These are phyloP conservation scores for Blera fallax DNA, from an alignment of 2,888 invertebrate genomes.

Conservation along the genomic window DNA sequence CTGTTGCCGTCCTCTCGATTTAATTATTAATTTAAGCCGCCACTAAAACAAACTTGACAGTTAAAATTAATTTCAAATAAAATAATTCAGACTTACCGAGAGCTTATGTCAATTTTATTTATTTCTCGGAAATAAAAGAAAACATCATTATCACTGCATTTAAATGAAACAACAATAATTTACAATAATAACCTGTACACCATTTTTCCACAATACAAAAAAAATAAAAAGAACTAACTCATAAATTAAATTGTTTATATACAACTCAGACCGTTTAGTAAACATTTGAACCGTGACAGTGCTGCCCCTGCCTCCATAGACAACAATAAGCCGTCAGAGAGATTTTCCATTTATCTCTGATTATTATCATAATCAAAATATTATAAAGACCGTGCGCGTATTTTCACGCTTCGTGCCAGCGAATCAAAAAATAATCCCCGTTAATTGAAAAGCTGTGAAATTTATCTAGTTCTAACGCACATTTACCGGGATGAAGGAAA, in stretches of 20 bases:
- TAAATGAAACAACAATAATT: constrained; percentile 15
- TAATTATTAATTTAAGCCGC: background rate
- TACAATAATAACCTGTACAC: constrained; percentile 3
- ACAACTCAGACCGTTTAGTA: constrained; percentile 40
- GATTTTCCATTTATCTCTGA: constrained; percentile 43
- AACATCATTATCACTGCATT: constrained; percentile 24
- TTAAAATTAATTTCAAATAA: background rate
- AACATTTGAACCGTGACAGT: constrained; percentile 52
- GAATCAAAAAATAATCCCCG: constrained; percentile 62
- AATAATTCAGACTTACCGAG: constrained; percentile 16
- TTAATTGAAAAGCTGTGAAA: constrained; percentile 69
- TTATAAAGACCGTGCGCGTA: constrained; percentile 56
- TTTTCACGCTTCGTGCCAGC: constrained; percentile 68
- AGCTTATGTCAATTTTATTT: constrained; percentile 21
- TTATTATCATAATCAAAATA: constrained; percentile 58
- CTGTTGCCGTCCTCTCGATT: too few species aligned
- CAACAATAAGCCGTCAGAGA: constrained; percentile 7
- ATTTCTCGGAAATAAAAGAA: constrained; percentile 16
- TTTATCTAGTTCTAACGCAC: constrained; percentile 56
- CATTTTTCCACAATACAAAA: background rate
- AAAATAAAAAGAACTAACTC: background rate
- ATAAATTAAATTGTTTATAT: constrained; percentile 42
- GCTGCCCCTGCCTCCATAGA: background rate
- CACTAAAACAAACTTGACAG: background rate
- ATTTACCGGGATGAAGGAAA: constrained; percentile 20